A percentile compares a stretch with the other conserved stretches of the same genome.
Evolutionary conservation across 2,113 vertebrate genomes (phyloP).

Genomic region (Corydoras sp.): DNA sequence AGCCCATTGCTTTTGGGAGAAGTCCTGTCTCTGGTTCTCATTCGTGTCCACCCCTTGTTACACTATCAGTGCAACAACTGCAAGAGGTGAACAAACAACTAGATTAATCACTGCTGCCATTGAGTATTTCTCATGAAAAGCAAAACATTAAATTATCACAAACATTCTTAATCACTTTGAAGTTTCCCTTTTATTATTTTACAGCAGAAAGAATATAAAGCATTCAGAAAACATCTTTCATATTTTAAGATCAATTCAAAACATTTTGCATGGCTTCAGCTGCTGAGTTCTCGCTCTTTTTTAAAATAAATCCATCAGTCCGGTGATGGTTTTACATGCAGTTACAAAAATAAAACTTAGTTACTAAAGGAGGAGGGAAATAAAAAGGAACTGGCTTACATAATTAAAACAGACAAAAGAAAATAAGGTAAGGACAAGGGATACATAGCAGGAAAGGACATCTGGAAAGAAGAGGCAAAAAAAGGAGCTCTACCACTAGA

Average conservation of each 20-base stretch:
- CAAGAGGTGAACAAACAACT: too few relatives aligned
- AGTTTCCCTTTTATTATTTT: slow-evolving; percentile 87
- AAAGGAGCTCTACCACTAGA: slow-evolving; percentile 90
- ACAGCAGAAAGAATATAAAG: slow-evolving; percentile 99
- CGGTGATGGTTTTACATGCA: slow-evolving; percentile 99
- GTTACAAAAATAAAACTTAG: slow-evolving; percentile 99
- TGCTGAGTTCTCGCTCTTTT: slow-evolving; percentile 87
- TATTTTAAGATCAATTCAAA: slow-evolving; percentile 99
- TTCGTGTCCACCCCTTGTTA: too few relatives aligned
- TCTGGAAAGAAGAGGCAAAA: slow-evolving; percentile 66
- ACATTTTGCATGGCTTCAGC: slow-evolving; percentile 99
- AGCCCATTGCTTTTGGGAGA: too few relatives aligned
- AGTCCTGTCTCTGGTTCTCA: too few relatives aligned
- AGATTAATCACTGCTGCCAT: too few relatives aligned
- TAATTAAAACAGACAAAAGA: slow-evolving; percentile 49
- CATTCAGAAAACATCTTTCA: slow-evolving; percentile 99
- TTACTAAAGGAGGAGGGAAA: slow-evolving; percentile 72
- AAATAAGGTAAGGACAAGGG: slow-evolving; percentile 39
- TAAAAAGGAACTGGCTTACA: slow-evolving; percentile 43
- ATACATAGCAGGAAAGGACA: slow-evolving; percentile 63
- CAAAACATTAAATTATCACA: neutral
- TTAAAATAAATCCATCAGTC: slow-evolving; percentile 97
- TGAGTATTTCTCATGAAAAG: too few relatives aligned
- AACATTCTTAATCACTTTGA: slow-evolving; percentile 71
- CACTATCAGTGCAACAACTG: too few relatives aligned